A percentile compares a stretch with the other conserved stretches of the same genome.
Evolutionary conservation across 92 coral and sea anemone species (phyloP).

Genomic region (Siderastrea siderea): DNA sequence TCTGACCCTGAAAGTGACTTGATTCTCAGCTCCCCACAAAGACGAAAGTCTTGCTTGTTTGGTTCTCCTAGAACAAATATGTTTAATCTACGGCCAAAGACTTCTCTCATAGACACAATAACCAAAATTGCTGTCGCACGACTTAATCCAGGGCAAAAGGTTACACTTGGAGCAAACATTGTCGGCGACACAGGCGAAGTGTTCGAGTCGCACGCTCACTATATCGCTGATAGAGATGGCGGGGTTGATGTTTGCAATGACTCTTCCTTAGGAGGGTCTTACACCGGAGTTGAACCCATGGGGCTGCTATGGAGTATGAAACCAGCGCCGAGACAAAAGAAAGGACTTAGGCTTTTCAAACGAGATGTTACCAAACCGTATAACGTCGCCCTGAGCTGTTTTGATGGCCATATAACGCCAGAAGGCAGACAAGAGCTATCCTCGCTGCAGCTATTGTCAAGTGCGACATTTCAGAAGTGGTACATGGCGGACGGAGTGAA

Average conservation of each 20-base stretch:
- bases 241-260: background rate
- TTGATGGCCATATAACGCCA: constrained; percentile 26
- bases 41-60: too few relatives aligned
- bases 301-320: constrained; percentile 7
- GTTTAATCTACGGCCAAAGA: constrained; percentile 3
- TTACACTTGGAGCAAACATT: background rate
- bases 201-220: background rate
- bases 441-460: background rate
- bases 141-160: background rate
- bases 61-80: background rate
- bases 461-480: too few relatives aligned
- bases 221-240: too few relatives aligned
- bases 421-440: background rate
- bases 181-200: constrained; percentile 5
- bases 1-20: too few relatives aligned
- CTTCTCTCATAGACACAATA: constrained; percentile 13
- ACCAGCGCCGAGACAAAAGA: constrained; percentile 18
- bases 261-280: constrained; percentile 26
- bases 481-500: too few relatives aligned
- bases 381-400: constrained; percentile 16
- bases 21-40: too few relatives aligned
- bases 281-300: constrained; percentile 41
- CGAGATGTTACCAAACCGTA: constrained; percentile 58
- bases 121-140: background rate
- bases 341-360: constrained; percentile 37